Conservation (phyloP, 1,140 invertebrate genomes). For the Octopus sinensis region DNA sequence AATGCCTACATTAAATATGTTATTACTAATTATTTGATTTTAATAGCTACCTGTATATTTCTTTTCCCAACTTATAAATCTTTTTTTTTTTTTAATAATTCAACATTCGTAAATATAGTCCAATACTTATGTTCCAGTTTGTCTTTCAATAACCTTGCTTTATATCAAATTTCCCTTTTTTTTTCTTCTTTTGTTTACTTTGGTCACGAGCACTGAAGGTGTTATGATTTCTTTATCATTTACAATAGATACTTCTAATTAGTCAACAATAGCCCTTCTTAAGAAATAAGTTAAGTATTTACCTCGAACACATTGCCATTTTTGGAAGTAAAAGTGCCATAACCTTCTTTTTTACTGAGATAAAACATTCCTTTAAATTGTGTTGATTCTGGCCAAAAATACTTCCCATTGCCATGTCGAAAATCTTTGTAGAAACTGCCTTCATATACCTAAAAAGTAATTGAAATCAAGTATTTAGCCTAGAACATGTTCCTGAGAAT, state of each 20-base stretch:
- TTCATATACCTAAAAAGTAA: slow-evolving; percentile 46
- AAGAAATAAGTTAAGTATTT: slow-evolving; percentile 10
- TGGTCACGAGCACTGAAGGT: background rate
- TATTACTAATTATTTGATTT: no score
- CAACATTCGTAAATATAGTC: background rate
- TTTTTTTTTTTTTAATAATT: no score
- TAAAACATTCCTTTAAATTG: slow-evolving; percentile 52
- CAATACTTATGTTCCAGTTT: background rate
- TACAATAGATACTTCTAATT: background rate
- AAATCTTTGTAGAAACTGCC: slow-evolving; percentile 54
- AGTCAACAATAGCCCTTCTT: background rate
- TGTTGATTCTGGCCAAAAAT: slow-evolving; percentile 50
- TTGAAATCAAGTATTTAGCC: background rate
- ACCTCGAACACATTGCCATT: slow-evolving; percentile 55
- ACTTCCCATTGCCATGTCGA: slow-evolving; percentile 52
- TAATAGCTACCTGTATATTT: no score
- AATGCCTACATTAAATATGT: no score
- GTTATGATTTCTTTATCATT: background rate
- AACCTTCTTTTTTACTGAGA: slow-evolving; percentile 56
- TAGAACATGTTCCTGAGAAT: background rate
- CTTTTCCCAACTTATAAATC: no score
- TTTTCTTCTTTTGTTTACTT: background rate
- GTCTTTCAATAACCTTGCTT: no score
- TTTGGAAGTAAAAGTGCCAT: slow-evolving; percentile 49
- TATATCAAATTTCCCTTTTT: no score